Conservation (phyloP, 2,113 vertebrate genomes). For the Platichthys flesus region DNA sequence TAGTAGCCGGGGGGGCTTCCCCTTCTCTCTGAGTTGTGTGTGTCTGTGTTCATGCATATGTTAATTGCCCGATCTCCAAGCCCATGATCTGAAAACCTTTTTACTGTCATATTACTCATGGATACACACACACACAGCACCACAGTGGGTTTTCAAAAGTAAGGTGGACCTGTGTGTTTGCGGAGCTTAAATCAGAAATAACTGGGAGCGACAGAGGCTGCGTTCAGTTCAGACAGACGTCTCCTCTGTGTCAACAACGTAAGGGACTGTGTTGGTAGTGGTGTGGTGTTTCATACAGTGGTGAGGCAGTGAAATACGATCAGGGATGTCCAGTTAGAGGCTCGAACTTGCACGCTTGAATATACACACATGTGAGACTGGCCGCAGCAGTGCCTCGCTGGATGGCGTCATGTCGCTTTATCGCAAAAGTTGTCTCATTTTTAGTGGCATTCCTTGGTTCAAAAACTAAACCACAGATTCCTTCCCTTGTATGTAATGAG, state of each 20-base stretch:
- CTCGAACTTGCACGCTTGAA: not conserved
- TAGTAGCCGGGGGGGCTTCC: conserved; percentile 38
- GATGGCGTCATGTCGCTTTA: not conserved
- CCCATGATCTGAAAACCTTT: conserved; percentile 37
- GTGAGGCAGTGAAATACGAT: not conserved
- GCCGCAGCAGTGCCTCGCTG: not conserved
- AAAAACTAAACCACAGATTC: not conserved
- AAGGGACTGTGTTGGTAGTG: not conserved
- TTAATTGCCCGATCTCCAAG: conserved; percentile 7
- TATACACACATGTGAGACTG: not conserved
- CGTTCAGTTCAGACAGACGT: not conserved
- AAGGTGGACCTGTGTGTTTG: not conserved
- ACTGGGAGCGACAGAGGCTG: not conserved
- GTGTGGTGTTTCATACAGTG: not conserved
- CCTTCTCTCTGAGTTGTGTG: not conserved
- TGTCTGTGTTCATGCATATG: conserved; percentile 2
- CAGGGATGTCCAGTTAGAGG: not conserved
- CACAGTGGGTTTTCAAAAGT: not conserved
- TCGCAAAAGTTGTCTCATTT: not conserved
- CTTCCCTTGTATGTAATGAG: not conserved
- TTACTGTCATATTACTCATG: conserved; percentile 15
- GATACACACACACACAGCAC: not conserved
- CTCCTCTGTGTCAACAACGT: not conserved
- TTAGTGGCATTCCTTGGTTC: too few species aligned
- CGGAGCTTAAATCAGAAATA: not conserved